These are phyloP conservation scores for Balaeniceps rex DNA, from an alignment of 2,113 vertebrate genomes.

Conservation along the genomic window DNA sequence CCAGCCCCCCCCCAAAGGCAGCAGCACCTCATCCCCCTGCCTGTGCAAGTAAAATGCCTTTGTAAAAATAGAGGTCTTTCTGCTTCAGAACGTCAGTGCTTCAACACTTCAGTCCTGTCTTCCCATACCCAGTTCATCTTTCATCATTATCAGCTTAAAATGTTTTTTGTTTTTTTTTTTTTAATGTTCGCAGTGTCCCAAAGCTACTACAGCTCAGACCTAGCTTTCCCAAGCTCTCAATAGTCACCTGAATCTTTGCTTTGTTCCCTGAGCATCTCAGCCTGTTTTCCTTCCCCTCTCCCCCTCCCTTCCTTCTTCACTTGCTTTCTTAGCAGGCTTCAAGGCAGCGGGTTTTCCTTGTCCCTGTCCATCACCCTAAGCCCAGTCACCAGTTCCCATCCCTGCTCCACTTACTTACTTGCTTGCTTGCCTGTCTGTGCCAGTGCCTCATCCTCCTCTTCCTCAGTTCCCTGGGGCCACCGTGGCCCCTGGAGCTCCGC, in stretches of 20 bases:
- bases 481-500: accelerated
- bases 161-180: too few relatives aligned
- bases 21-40: neutral
- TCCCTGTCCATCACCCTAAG: neutral
- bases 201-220: neutral
- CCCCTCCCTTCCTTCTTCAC: neutral
- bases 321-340: neutral
- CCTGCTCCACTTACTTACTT: neutral
- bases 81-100: neutral
- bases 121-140: neutral
- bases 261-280: neutral
- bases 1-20: neutral
- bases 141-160: neutral
- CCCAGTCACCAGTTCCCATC: neutral
- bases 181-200: neutral
- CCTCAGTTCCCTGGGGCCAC: neutral
- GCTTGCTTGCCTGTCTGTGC: neutral
- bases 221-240: neutral
- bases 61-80: neutral
- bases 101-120: neutral
- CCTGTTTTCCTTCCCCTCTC: neutral
- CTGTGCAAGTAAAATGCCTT: neutral
- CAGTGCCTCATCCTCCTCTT: neutral
- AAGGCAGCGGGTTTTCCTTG: neutral
- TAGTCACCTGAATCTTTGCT: neutral